Percentiles rank a stretch among this genome's conserved stretches.
Evolutionary conservation across 1,140 invertebrate genomes (phyloP).

Genomic region (Belonocnema kinseyi): DNA sequence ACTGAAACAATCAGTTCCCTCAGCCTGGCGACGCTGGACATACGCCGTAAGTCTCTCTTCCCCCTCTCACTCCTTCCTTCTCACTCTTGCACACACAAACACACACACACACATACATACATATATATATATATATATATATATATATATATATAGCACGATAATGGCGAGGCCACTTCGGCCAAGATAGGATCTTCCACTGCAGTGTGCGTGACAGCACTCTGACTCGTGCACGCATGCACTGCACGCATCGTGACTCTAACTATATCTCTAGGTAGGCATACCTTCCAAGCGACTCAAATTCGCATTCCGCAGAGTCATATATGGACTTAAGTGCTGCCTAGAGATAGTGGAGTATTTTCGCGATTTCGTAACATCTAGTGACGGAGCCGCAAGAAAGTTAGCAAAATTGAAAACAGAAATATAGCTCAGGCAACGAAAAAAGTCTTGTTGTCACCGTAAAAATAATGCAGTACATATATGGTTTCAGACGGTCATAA

Average conservation of each 20-base stretch:
- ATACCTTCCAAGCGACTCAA: constrained; percentile 15
- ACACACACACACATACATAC: too few species aligned
- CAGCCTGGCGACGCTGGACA: not conserved
- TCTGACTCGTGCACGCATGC: not conserved
- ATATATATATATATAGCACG: not conserved
- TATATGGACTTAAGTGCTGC: constrained; percentile 1
- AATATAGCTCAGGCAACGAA: too few species aligned
- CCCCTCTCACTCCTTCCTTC: too few species aligned
- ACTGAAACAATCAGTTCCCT: not conserved
- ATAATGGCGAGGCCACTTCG: constrained; percentile 23
- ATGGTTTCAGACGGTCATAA: too few species aligned
- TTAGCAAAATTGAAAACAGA: too few species aligned
- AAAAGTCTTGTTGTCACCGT: too few species aligned
- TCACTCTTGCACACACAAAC: too few species aligned
- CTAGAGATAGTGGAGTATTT: not conserved
- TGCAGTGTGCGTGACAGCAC: constrained; percentile 1
- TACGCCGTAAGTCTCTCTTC: not conserved
- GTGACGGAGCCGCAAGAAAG: too few species aligned
- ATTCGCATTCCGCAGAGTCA: not conserved
- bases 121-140: too few species aligned
- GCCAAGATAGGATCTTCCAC: constrained; percentile 23
- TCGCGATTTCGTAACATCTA: not conserved
- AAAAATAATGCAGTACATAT: too few species aligned
- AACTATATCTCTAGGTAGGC: not conserved
- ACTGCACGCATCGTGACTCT: constrained; percentile 29